Percentiles rank a stretch among this genome's conserved stretches.
phyloP scores from a whole-genome alignment of 2,888 invertebrate species.

The Cynaeus angustus region DNA sequence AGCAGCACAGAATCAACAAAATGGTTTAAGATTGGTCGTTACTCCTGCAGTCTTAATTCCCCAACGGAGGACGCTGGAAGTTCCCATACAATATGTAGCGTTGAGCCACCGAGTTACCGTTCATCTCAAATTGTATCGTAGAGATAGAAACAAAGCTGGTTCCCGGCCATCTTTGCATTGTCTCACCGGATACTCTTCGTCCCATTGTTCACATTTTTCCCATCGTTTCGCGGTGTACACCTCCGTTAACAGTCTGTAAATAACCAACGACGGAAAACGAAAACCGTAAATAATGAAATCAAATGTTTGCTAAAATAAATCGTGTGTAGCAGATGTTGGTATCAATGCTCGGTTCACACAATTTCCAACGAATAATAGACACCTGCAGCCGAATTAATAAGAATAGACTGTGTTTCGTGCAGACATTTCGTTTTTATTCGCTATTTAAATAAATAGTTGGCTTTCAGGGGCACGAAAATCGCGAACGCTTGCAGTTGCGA shows the following conservation, averaged over 20 bases:
- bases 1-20: conserved; percentile 17
- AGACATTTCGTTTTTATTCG: conserved; percentile 10
- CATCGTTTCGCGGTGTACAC: conserved; percentile 19
- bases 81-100: too few species aligned
- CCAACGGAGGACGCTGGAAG: conserved; percentile 34
- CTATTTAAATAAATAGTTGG: conserved; percentile 21
- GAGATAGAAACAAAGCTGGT: too few species aligned
- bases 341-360: conserved; percentile 37
- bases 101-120: too few species aligned
- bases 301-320: conserved; percentile 55
- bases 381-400: conserved; percentile 22
- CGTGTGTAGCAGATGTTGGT: conserved; percentile 53
- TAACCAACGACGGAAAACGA: conserved; percentile 26
- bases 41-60: conserved; percentile 24
- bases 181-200: conserved; percentile 41
- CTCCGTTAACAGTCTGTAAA: conserved; percentile 20
- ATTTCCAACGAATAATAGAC: conserved; percentile 21
- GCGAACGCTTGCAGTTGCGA: conserved; percentile 14
- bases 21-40: conserved; percentile 16
- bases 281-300: conserved; percentile 53
- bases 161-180: conserved; percentile 38
- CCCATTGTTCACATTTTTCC: conserved; percentile 41
- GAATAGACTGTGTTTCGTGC: conserved; percentile 26
- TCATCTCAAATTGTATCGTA: too few species aligned
- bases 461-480: conserved; percentile 23